phyloP scores from a whole-genome alignment of 2,888 invertebrate genomes.

The Dorcus parallelipipedus region DNA sequence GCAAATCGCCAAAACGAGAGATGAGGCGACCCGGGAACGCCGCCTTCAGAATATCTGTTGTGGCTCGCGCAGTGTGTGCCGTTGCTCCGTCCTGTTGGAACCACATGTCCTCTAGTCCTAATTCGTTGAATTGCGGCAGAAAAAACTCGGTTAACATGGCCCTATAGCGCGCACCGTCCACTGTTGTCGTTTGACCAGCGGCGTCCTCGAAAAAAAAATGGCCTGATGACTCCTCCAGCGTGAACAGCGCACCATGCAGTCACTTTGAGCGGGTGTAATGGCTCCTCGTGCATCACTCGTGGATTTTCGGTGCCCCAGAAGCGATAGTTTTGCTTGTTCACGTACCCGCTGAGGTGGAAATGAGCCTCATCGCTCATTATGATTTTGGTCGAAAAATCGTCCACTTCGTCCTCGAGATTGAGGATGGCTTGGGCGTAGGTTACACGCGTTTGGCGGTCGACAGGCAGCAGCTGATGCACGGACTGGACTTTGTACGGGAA shows the following conservation, averaged over 20 bases:
- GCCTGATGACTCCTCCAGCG: constrained; percentile 15
- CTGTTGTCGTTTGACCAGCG: constrained; percentile 19
- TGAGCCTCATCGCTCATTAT: constrained; percentile 17
- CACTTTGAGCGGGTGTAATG: constrained; percentile 22
- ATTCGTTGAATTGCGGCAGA: not conserved
- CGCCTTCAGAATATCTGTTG: constrained; percentile 15
- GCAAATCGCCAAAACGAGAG: not conserved
- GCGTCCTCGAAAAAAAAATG: constrained; percentile 20
- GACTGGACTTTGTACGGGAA: constrained; percentile 21
- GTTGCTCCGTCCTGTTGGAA: not conserved
- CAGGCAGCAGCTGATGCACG: constrained; percentile 19
- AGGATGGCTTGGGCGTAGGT: constrained; percentile 17
- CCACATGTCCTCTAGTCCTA: not conserved
- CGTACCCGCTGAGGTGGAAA: not conserved
- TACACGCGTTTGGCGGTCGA: constrained; percentile 14
- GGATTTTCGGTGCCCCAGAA: constrained; percentile 23
- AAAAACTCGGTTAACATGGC: constrained; percentile 17
- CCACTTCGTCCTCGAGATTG: constrained; percentile 16
- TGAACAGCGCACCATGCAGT: constrained; percentile 19
- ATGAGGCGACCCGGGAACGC: constrained; percentile 16
- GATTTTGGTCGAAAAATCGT: constrained; percentile 16
- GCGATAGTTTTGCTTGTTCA: not conserved
- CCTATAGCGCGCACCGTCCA: constrained; percentile 23
- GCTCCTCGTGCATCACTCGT: constrained; percentile 18
- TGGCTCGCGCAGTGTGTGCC: constrained; percentile 13